Conservation (phyloP, 1,140 invertebrate species). For the Bacillus rossius region DNA sequence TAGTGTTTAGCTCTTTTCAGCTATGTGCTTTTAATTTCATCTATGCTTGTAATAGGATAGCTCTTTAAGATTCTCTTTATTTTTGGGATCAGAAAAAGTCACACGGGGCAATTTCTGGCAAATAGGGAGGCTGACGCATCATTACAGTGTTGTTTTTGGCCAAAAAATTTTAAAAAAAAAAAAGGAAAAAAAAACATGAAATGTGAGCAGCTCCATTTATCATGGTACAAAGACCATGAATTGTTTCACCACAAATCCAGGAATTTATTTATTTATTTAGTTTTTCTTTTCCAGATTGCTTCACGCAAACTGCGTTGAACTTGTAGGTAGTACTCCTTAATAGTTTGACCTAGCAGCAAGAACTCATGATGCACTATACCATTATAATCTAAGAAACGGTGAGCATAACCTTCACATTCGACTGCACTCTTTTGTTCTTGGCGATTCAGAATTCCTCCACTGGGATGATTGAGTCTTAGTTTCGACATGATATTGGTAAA, state of each 20-base stretch:
- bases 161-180: no score
- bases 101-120: background rate
- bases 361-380: no score
- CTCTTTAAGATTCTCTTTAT: background rate
- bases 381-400: slow-evolving; percentile 28
- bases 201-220: no score
- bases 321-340: slow-evolving; percentile 27
- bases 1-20: background rate
- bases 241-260: slow-evolving; percentile 11
- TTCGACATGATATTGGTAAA: slow-evolving; percentile 24
- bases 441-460: slow-evolving; percentile 4
- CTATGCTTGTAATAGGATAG: background rate
- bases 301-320: slow-evolving; percentile 30
- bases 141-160: slow-evolving; percentile 3
- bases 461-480: slow-evolving; percentile 22
- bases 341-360: slow-evolving; percentile 29
- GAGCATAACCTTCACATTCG: slow-evolving; percentile 26
- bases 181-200: no score
- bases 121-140: slow-evolving; percentile 1
- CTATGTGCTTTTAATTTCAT: no score
- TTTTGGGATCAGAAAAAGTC: no score
- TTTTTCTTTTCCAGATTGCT: slow-evolving; percentile 24
- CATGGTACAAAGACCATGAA: background rate
- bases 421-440: slow-evolving; percentile 22
- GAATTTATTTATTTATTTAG: no score